These are phyloP conservation scores for Amblyopsis rosae DNA, from an alignment of 2,113 vertebrate species.

Conservation along the genomic window DNA sequence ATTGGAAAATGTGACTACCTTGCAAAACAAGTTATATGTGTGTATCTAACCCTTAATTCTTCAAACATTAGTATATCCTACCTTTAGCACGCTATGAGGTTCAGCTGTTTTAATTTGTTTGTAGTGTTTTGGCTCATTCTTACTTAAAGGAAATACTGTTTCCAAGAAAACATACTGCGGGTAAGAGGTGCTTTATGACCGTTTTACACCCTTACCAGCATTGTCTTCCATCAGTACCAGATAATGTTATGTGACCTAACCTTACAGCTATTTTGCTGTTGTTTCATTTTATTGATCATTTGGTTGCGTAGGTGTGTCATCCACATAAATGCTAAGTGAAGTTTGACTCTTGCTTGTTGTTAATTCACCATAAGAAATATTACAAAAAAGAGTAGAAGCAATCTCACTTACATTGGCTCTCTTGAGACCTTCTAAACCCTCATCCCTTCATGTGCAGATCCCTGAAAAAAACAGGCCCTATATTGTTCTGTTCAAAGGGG, in stretches of 20 bases:
- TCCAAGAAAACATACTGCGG: neutral
- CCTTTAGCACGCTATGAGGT: neutral
- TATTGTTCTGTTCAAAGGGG: conserved; percentile 67
- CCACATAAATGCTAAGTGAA: conserved; percentile 21
- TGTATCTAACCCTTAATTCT: conserved; percentile 10
- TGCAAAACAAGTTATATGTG: conserved; percentile 7
- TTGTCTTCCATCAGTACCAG: conserved; percentile 15
- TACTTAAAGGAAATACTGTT: conserved; percentile 14
- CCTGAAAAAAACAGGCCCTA: conserved; percentile 50
- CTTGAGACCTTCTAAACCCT: conserved; percentile 45
- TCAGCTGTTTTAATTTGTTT: conserved; percentile 4
- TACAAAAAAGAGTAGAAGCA: conserved; percentile 25
- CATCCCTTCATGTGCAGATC: conserved; percentile 69
- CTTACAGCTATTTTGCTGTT: neutral
- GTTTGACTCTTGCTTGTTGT: conserved; percentile 39
- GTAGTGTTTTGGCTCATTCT: neutral
- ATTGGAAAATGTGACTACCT: conserved; percentile 8
- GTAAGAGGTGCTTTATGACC: conserved; percentile 25
- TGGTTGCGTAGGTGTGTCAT: neutral
- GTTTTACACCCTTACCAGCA: conserved; percentile 13
- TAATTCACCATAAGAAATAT: conserved; percentile 34
- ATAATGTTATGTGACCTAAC: conserved; percentile 24
- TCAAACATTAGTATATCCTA: conserved; percentile 33
- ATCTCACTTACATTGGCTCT: conserved; percentile 38
- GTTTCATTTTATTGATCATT: conserved; percentile 3